These are phyloP conservation scores for Drosophila macrospina DNA, from an alignment of 2,888 invertebrate species.

Conservation along the genomic window DNA sequence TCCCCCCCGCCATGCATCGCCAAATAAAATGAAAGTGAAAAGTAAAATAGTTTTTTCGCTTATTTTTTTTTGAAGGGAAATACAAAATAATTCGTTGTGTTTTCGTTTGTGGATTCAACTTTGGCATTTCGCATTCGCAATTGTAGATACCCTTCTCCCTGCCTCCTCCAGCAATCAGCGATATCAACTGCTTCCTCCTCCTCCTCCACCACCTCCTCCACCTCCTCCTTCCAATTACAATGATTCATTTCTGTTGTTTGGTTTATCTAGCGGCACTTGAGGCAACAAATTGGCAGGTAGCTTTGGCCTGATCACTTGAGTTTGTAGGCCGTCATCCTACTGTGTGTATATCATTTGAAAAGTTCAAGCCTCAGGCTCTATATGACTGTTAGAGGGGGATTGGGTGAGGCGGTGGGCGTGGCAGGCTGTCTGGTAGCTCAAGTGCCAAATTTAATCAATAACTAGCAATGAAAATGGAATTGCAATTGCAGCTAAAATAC, in stretches of 20 bases:
- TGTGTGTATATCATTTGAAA: constrained; percentile 37
- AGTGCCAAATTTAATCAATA: constrained; percentile 75
- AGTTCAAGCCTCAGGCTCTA: constrained; percentile 57
- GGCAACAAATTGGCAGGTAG: constrained; percentile 62
- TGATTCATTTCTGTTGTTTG: constrained; percentile 63
- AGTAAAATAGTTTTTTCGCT: constrained; percentile 35
- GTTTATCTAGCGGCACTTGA: constrained; percentile 48
- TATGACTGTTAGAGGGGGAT: constrained; percentile 22
- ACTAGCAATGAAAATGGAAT: constrained; percentile 56
- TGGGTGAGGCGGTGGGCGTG: constrained; percentile 50
- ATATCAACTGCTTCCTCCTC: neutral
- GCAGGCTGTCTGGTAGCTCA: constrained; percentile 40
- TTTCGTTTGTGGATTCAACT: constrained; percentile 51
- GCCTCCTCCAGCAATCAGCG: neutral
- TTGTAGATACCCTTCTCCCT: constrained; percentile 9
- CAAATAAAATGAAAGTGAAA: constrained; percentile 52
- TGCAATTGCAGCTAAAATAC: constrained; percentile 27
- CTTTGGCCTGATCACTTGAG: constrained; percentile 19
- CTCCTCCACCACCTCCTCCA: constrained; percentile 19
- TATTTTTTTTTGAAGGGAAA: constrained; percentile 7
- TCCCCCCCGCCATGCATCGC: neutral
- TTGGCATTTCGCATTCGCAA: constrained; percentile 65
- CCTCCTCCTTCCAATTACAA: constrained; percentile 43
- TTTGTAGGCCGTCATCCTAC: constrained; percentile 28
- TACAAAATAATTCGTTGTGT: constrained; percentile 6